These are phyloP conservation scores for Drosophila nigromelanica DNA, from an alignment of 1,140 invertebrate genomes.

Conservation along the genomic window DNA sequence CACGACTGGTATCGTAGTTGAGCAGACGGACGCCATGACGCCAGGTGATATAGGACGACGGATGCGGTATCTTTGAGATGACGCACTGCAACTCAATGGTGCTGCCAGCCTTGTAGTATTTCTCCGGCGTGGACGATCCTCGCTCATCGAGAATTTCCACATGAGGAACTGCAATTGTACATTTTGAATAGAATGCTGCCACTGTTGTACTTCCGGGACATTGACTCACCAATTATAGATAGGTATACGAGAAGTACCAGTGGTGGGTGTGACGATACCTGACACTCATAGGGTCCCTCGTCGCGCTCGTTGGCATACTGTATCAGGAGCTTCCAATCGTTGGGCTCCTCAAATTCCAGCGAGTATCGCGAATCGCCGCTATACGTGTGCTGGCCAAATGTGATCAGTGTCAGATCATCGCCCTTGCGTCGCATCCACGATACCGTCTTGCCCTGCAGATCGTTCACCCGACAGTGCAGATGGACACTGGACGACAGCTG, in stretches of 20 bases:
- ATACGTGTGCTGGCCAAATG: constrained; percentile 91
- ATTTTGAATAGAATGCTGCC: neutral
- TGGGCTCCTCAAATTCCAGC: constrained; percentile 89
- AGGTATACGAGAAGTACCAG: constrained; percentile 89
- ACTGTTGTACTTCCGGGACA: neutral
- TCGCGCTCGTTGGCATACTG: constrained; percentile 90
- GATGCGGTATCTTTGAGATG: constrained; percentile 91
- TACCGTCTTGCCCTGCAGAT: constrained; percentile 90
- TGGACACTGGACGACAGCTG: constrained; percentile 88
- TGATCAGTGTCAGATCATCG: constrained; percentile 90
- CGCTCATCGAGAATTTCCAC: constrained; percentile 93
- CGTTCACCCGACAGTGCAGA: constrained; percentile 89
- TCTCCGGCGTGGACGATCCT: constrained; percentile 90
- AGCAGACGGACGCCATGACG: constrained; percentile 90
- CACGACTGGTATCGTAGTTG: constrained; percentile 93
- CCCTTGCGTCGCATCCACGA: constrained; percentile 91
- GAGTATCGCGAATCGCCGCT: constrained; percentile 91
- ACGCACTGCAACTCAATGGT: constrained; percentile 94
- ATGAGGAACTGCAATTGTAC: constrained; percentile 88
- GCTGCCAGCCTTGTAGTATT: constrained; percentile 94
- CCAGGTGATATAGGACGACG: constrained; percentile 92
- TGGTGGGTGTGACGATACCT: constrained; percentile 91
- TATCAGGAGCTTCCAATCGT: constrained; percentile 91
- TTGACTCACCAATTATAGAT: constrained; percentile 89
- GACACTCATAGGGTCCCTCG: constrained; percentile 91